Evolutionary conservation across 2,888 invertebrate species (phyloP), one percentile per base, ranked within the genome.

Genomic region (Myopa tessellatipennis): DNA sequence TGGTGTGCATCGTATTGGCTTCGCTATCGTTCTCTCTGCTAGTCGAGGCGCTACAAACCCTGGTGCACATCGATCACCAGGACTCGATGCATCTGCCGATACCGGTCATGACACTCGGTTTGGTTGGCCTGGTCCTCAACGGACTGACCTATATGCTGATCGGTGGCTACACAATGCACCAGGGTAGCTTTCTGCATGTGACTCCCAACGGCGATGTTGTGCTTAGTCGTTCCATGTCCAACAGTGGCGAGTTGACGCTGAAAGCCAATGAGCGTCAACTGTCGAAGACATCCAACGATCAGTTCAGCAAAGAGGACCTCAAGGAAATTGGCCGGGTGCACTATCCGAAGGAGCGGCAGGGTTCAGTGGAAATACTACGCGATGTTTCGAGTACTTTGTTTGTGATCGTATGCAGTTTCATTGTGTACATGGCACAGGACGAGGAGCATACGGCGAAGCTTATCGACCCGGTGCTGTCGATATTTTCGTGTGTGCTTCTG

Each of bases 11-110:
- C 61, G 94, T 96, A 82, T 91, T 96, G 80, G 93, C 94, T 0
- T 96, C 97, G 0, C 92, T 97, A 79, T 94, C 95, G 67, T 94
- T 96, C 85, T 95, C 96, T 0, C 90, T 96, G 68, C 89, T 95
- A 6, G 93, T 96, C 6, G 96, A 96, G 89, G 94, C 95, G 0
- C 85, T 96, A 63, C 96, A 96, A 86, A 94, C 95, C 0, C 91
- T 95, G 63, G 91, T 94, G 0, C 96, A 96, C 86, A 93, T 93
- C 63, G 91, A 91, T 81, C 93, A 94, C 86, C 91, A 92, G 82
- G 93, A 94, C 82, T 92, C 92, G 71, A 94, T 94, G 92, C 94
- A 94, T 85, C 91, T 94, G 83, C 94, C 96, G 0, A 90, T 94
- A 71, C 91, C 93, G 18, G 94, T 96, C 10, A 90, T 96, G 82